A percentile compares a stretch with the other conserved stretches of the same genome.
phyloP scores from a whole-genome alignment of 2,888 invertebrate genomes.

The Pristionchus mayeri region DNA sequence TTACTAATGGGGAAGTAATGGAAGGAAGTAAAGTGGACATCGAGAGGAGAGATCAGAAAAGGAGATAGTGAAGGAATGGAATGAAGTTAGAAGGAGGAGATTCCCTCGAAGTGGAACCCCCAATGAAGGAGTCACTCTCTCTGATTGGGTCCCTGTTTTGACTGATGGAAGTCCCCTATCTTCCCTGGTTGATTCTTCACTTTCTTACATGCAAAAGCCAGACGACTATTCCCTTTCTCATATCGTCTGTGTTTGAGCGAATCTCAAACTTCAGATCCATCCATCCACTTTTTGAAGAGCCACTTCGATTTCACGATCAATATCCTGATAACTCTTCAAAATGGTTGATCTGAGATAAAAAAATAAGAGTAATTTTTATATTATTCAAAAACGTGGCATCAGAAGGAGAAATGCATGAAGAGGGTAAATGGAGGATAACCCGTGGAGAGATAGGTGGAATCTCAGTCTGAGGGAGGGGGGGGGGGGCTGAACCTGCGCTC shows the following conservation, averaged over 20 bases:
- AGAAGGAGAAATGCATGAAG: too few species aligned
- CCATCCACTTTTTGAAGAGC: too few species aligned
- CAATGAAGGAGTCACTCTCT: neutral
- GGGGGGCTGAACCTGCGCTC: neutral
- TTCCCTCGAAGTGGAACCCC: too few species aligned
- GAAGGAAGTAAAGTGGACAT: slow-evolving; percentile 27
- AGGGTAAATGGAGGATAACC: too few species aligned
- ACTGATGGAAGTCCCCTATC: neutral
- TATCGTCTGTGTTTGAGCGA: neutral
- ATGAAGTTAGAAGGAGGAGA: neutral
- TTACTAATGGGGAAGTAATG: neutral
- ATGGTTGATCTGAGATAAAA: too few species aligned
- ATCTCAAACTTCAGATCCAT: neutral
- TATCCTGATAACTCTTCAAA: too few species aligned
- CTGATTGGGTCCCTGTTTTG: neutral
- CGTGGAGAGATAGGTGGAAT: too few species aligned
- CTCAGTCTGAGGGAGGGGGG: too few species aligned
- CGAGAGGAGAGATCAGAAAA: neutral
- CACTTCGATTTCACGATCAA: too few species aligned
- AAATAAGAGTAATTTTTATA: too few species aligned
- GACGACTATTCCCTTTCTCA: neutral
- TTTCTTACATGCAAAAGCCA: neutral
- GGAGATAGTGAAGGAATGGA: neutral
- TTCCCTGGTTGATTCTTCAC: neutral
- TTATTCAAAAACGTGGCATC: too few species aligned